phyloP scores from a whole-genome alignment of 2,797 vertebrate genomes.

The Phaenicophaeus curvirostris region DNA sequence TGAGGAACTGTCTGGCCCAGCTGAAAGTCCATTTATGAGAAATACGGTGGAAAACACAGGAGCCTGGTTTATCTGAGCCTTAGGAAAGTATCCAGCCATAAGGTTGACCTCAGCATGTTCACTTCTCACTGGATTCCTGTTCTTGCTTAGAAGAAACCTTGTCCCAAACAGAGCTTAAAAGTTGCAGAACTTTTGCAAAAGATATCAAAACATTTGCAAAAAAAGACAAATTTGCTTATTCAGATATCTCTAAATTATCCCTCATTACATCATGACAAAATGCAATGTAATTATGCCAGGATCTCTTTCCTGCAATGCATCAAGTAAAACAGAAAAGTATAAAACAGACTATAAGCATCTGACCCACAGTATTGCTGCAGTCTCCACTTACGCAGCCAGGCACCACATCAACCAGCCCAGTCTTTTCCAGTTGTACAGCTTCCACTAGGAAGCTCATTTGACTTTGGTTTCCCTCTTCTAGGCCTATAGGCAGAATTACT shows the following conservation, averaged over 20 bases:
- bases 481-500: neutral
- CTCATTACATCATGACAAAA: neutral
- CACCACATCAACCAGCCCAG: neutral
- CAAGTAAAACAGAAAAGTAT: neutral
- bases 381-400: neutral
- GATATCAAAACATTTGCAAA: neutral
- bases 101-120: accelerated
- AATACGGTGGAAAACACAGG: neutral
- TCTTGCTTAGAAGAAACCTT: neutral
- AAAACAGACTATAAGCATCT: neutral
- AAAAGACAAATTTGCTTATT: neutral
- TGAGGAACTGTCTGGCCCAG: neutral
- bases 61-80: neutral
- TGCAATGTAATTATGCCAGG: too few species aligned
- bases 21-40: neutral
- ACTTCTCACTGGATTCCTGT: neutral
- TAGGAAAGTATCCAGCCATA: neutral
- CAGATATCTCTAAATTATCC: neutral
- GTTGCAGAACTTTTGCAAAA: neutral
- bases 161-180: neutral
- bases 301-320: neutral
- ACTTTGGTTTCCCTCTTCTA: neutral
- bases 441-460: neutral
- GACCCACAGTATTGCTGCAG: neutral
- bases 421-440: neutral